Conservation (phyloP, 30 jellyfish, hydroid and myxozoan species). For the Aurelia aurita region DNA sequence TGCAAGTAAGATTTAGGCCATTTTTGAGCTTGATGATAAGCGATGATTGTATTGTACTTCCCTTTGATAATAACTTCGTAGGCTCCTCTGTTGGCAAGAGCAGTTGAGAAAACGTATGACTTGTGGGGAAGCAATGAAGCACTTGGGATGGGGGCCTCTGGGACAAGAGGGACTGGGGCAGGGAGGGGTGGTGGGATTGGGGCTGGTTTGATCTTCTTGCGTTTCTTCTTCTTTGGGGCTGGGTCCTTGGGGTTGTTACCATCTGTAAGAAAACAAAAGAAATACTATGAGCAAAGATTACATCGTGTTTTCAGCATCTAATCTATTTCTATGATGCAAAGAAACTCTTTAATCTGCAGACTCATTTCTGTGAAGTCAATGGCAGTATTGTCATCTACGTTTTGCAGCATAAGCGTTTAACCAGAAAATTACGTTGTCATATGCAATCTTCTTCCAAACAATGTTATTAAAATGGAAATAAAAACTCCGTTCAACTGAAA, state of each 20-base stretch:
- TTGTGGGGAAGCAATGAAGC: slow-evolving; percentile 56
- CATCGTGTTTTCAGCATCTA: no score
- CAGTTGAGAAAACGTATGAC: slow-evolving; percentile 93
- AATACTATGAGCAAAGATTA: background rate
- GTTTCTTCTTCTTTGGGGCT: slow-evolving; percentile 72
- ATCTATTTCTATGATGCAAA: no score
- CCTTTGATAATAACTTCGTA: slow-evolving; percentile 89
- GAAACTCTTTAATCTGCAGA: no score
- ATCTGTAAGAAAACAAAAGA: background rate
- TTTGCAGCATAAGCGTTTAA: no score
- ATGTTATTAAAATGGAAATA: no score
- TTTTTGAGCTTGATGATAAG: slow-evolving; percentile 87
- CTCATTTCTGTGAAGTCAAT: no score
- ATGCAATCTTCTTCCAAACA: no score
- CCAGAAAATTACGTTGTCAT: no score
- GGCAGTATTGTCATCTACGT: no score
- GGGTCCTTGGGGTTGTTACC: slow-evolving; percentile 25
- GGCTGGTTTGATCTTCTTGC: slow-evolving; percentile 53
- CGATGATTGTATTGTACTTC: slow-evolving; percentile 71
- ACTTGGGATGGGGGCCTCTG: slow-evolving; percentile 30
- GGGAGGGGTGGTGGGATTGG: slow-evolving; percentile 18
- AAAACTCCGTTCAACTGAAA: no score
- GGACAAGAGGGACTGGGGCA: slow-evolving; percentile 14
- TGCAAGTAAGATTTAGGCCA: slow-evolving; percentile 87
- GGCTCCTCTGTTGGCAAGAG: slow-evolving; percentile 95